These are phyloP conservation scores for Platorchestia sp. DNA, from an alignment of 1,140 invertebrate species.

Conservation along the genomic window DNA sequence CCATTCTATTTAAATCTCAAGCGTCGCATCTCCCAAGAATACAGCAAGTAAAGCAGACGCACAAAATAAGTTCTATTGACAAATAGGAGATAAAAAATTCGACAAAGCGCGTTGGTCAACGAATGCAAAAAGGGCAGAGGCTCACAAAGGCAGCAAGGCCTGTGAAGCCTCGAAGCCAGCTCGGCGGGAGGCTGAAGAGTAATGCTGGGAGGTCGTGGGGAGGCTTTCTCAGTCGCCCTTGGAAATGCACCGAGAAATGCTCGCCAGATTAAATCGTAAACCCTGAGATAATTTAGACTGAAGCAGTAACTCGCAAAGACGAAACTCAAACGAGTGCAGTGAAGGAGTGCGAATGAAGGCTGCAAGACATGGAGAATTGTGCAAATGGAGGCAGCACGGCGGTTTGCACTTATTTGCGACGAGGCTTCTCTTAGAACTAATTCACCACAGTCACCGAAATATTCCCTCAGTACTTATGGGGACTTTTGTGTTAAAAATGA, in stretches of 20 bases:
- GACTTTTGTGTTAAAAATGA: not conserved
- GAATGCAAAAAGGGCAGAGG: not conserved
- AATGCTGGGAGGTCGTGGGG: conserved; percentile 17
- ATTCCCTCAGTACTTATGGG: not conserved
- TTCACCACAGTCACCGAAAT: not conserved
- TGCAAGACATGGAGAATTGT: not conserved
- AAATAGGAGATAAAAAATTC: not conserved
- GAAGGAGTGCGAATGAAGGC: conserved; percentile 37
- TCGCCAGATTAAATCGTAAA: conserved; percentile 51
- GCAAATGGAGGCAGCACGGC: not conserved
- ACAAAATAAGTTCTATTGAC: not conserved
- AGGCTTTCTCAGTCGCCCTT: not conserved
- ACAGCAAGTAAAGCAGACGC: not conserved
- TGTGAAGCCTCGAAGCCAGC: not conserved
- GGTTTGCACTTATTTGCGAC: not conserved
- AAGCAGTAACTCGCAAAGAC: conserved; percentile 30
- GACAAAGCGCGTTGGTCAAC: not conserved
- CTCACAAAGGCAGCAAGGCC: not conserved
- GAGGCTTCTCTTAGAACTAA: not conserved
- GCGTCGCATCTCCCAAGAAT: not conserved
- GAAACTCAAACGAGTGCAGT: conserved; percentile 41
- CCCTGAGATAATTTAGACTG: conserved; percentile 44
- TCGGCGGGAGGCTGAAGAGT: not conserved
- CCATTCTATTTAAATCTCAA: not conserved
- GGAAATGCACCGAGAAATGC: conserved; percentile 53